Base-by-base conservation (phyloP, 2,888 invertebrate genomes). In the Eulithis testata region DNA sequence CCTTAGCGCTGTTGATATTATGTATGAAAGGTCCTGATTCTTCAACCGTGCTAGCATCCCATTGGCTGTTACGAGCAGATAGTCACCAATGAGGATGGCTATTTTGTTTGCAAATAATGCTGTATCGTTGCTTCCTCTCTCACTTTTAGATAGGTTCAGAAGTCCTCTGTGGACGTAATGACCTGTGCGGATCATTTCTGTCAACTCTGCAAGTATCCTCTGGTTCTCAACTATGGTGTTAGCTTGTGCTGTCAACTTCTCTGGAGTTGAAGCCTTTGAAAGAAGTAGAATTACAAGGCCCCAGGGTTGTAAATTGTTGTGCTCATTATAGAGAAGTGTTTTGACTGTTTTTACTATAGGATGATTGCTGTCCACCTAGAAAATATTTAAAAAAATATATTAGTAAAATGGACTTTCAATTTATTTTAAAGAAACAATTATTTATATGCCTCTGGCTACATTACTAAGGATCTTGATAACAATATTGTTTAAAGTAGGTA, bases 31-130 rank as follows among this genome's bases (percentile, higher is more conserved):
- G 92, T 97, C 94, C 78, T 95, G 95, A 74, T 95, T 94, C 71
- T 90, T 90, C 11, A 98, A 90, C 61, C 95, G 94, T 1, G 97
- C 97, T 27, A 98, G 88, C 87, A 96, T 97, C 2, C 95, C 95
- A 77, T 97, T 97, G 61, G 97, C 97, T 65, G 96, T 97, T 31
- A 96, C 96, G 0, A 98, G 90, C 64, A 98, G 91, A 83, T 97
- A 98, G 83, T 98, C 98, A 36, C 97, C 98, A 70, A 97, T 96
- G 0, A 98, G 92, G 11, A 98, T 94, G 0, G 97, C 97, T 76
- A 98, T 96, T 93, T 97, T 98, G 83, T 98, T 98, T 0, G 97
- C 97, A 85, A 97, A 97, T 81, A 96, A 94, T 91, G 97, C 95
- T 65, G 97, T 96, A 54, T 95, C 95, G 59, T 94, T 88, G 14